Conservation (phyloP, 2,888 invertebrate genomes). For the Andrena minutula region DNA sequence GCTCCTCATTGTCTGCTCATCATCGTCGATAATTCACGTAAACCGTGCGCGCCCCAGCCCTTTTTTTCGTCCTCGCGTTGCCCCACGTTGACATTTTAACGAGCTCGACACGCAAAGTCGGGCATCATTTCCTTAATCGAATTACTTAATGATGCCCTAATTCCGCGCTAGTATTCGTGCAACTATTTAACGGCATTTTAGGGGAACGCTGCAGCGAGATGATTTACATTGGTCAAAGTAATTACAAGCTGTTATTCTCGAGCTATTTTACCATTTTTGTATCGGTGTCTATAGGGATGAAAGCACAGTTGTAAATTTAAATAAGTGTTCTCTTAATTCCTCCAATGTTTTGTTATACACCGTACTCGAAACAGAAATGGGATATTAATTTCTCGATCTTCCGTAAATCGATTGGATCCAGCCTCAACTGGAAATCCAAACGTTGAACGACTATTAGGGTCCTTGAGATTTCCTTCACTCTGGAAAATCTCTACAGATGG, state of each 20-base stretch:
- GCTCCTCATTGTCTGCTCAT: constrained; percentile 68
- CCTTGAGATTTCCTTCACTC: constrained; percentile 46
- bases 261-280: no score
- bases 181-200: no score
- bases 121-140: constrained; percentile 7
- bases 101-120: constrained; percentile 44
- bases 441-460: constrained; percentile 29
- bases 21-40: constrained; percentile 78
- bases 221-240: no score
- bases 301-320: no score
- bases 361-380: no score
- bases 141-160: background rate
- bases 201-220: no score
- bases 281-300: no score
- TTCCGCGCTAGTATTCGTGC: background rate
- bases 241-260: no score
- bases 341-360: no score
- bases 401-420: constrained; percentile 2
- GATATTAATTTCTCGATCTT: no score
- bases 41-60: constrained; percentile 57
- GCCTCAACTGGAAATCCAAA: constrained; percentile 10
- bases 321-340: no score
- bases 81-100: constrained; percentile 68
- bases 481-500: constrained; percentile 61
- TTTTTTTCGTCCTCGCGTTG: constrained; percentile 27